Evolutionary conservation across 2,888 invertebrate genomes (phyloP), one percentile per base, ranked within the genome.

Genomic region (Sinohyriopsis cumingii): DNA sequence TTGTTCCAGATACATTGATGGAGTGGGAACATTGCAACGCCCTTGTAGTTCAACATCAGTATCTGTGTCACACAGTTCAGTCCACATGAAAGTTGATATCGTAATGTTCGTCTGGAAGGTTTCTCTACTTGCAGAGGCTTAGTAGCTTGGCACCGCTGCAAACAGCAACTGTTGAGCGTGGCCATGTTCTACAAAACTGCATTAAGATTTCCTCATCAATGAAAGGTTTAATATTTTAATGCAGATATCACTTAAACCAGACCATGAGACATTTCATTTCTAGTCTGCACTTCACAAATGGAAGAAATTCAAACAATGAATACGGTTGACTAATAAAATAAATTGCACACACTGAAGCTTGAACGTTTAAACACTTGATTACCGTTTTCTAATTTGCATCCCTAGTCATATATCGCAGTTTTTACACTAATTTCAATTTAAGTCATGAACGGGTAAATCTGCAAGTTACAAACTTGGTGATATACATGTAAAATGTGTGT

Each of bases 181-280:
- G 55, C 45, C 6, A 3, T 22, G 55, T 55, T 65, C 45, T 65
- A 20, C 65, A 65, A 33, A 65, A 57, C 57, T 55, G 25, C 55
- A 65, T 65, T 18, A 65, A 65, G n/a, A 55, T 65, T 20, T 12
- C 65, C 15, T 56, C 65, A 62, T 67, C 67, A 20, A 33, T 25
- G 62, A 61, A 12, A 62, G 55, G 55, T n/a, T 67, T 0, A 67
- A 67, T 54, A 20, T 18, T 9, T n/a, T 67, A 9, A 61, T 61
- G 61, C 25, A 54, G 22, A 55, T 55, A 15, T 18, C 24, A 15
- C 25, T 28, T n/a, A 25, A 55, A 12, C 61, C 67, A 20, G 63
- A 63, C 28, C 33, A 28, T 12, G 61, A 61, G 19, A 61, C 9
- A 22, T 61, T 61, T 24, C 18, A 61, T 28, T 61, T 61, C 45